Evolutionary conservation across 2,797 vertebrate species (phyloP), one percentile per base, ranked within the genome.

Genomic region (Neosilurus hyrtlii): DNA sequence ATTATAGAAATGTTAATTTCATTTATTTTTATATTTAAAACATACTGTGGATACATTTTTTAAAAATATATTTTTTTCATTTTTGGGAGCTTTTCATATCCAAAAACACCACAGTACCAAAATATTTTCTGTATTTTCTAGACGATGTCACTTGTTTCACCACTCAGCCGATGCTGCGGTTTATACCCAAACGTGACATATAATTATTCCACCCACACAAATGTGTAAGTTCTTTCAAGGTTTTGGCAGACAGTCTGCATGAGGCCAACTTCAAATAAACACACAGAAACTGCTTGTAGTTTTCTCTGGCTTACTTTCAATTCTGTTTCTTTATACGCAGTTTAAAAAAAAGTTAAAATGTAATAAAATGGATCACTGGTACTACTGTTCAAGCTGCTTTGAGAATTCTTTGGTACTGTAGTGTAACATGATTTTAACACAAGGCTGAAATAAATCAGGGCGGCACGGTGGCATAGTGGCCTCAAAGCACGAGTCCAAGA

Each of bases 181-280:
- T 66, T 65, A 22, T 66, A 65, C 49, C n/a, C 11, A 66, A 79
- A 79, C 18, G 5, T 54, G 62, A 54, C 49, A 0, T 79, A 35
- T 66, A 66, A 79, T 79, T 79, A 66, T 54, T 66, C 62, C 77
- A 66, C 77, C 77, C 77, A 66, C 77, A 66, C 77, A 30, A 54
- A 26, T 79, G 77, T 79, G 62, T 66, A 52, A 79, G 77, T 54
- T 16, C 30, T 79, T 65, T 66, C 62, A 66, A 79, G 62, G 24
- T 52, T 79, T 66, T 79, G 77, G 43, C 62, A 63, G 62, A 66
- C n/a, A 0, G 24, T 66, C 62, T 66, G 43, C 77, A 52, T 30
- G 16, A 54, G 22, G 51, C 24, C 49, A 63, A 18, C 59, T 78
- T 77, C 57, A 66, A 79, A 79, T 10, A 65, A 63, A 79, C 43